Evolutionary conservation across 2,113 vertebrate genomes (phyloP).

Genomic region (Marcusenius ussheri): DNA sequence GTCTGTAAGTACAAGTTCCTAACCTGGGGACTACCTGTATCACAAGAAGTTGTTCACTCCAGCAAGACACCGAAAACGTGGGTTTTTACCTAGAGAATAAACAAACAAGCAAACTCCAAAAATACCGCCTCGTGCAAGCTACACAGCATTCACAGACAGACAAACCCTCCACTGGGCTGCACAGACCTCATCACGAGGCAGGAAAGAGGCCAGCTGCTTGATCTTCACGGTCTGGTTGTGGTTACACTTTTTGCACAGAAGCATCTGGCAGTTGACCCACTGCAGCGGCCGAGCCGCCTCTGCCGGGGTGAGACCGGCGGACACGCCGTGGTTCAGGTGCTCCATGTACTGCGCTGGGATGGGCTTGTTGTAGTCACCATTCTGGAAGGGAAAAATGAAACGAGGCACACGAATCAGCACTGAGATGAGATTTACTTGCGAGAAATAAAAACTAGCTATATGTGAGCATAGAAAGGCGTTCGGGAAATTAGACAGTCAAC

Average conservation of each 20-base stretch:
- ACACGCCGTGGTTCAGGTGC: slow-evolving; percentile 86
- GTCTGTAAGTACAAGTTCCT: not conserved
- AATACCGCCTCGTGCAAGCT: not conserved
- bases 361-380: slow-evolving; percentile 97
- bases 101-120: not conserved
- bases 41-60: not conserved
- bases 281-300: slow-evolving; percentile 67
- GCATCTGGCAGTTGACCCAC: slow-evolving; percentile 90
- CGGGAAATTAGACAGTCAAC: not conserved
- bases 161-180: not conserved
- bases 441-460: not conserved
- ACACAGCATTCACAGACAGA: not conserved
- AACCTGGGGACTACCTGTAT: not conserved
- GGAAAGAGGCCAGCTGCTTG: slow-evolving; percentile 86
- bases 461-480: not conserved
- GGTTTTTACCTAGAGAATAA: not conserved
- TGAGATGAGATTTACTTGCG: not conserved
- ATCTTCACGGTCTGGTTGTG: slow-evolving; percentile 86
- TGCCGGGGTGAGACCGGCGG: slow-evolving; percentile 48
- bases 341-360: slow-evolving; percentile 94
- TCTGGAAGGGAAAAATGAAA: slow-evolving; percentile 54
- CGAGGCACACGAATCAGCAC: not conserved
- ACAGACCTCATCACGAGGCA: slow-evolving; percentile 80
- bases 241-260: slow-evolving; percentile 87
- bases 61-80: not conserved